Evolutionary conservation across 1,140 invertebrate genomes (phyloP).

Genomic region (Acyrthosiphon pisum): DNA sequence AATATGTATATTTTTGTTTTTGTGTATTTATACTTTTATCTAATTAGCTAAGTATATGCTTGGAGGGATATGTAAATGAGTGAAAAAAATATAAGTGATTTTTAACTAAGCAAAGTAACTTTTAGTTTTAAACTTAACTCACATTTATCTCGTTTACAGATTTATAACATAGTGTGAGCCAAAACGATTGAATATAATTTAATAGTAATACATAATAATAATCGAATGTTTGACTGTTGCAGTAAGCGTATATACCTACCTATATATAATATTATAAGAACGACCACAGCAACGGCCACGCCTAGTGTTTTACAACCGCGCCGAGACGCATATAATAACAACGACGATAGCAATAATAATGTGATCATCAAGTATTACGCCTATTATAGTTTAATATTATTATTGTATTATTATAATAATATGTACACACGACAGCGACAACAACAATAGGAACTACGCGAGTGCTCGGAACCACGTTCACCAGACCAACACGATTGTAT

Average conservation of each 20-base stretch:
- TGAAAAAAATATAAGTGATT: background rate
- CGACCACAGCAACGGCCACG: background rate
- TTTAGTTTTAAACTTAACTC: background rate
- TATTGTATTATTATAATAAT: background rate
- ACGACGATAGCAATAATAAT: background rate
- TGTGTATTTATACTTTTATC: too few relatives aligned
- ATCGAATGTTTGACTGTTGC: background rate
- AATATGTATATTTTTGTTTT: too few relatives aligned
- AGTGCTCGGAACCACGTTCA: background rate
- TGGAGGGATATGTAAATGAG: background rate
- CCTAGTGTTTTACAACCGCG: background rate
- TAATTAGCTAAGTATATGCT: too few relatives aligned
- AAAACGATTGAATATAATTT: background rate
- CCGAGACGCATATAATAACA: background rate
- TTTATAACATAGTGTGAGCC: background rate
- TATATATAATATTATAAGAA: too few relatives aligned
- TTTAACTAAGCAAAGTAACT: background rate
- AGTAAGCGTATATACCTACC: too few relatives aligned
- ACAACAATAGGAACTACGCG: background rate
- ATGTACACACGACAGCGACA: background rate
- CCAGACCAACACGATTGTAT: background rate
- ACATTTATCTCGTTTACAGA: background rate
- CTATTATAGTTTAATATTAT: background rate
- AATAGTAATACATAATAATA: background rate
- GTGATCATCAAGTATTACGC: background rate